A percentile compares a stretch with the other conserved stretches of the same genome.
These are phyloP conservation scores for Cotesia typhae DNA, from an alignment of 1,140 invertebrate species.

Conservation along the genomic window DNA sequence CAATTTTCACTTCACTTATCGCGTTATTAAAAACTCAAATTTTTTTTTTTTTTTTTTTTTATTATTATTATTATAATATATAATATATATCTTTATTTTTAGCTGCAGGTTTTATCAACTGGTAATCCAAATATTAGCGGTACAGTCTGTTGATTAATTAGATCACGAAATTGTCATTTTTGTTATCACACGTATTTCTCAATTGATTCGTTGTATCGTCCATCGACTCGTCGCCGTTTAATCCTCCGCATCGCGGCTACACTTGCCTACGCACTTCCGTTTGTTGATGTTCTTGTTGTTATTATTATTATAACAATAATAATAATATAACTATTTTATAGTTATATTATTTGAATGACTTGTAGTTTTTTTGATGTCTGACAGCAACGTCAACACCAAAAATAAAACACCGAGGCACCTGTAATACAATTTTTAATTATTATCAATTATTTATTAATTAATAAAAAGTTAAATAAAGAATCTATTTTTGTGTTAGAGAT, in stretches of 20 bases:
- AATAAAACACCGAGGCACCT: conserved; percentile 11
- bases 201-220: conserved; percentile 29
- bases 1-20: conserved; percentile 27
- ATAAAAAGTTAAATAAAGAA: background rate
- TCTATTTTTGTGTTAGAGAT: background rate
- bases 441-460: background rate
- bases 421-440: conserved; percentile 14
- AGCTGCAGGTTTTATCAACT: conserved; percentile 3
- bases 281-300: background rate
- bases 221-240: conserved; percentile 30
- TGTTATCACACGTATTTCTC: conserved; percentile 26
- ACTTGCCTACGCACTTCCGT: conserved; percentile 23
- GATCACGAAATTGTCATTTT: conserved; percentile 26
- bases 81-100: background rate
- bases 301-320: background rate
- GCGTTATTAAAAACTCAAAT: background rate
- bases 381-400: background rate
- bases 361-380: background rate
- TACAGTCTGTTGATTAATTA: conserved; percentile 18
- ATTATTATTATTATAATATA: background rate
- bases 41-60: background rate
- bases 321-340: background rate
- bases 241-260: conserved; percentile 36
- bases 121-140: conserved; percentile 20
- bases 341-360: conserved; percentile 1